These are phyloP conservation scores for Lutraria lutraria DNA, from an alignment of 2,888 invertebrate genomes.

Conservation along the genomic window DNA sequence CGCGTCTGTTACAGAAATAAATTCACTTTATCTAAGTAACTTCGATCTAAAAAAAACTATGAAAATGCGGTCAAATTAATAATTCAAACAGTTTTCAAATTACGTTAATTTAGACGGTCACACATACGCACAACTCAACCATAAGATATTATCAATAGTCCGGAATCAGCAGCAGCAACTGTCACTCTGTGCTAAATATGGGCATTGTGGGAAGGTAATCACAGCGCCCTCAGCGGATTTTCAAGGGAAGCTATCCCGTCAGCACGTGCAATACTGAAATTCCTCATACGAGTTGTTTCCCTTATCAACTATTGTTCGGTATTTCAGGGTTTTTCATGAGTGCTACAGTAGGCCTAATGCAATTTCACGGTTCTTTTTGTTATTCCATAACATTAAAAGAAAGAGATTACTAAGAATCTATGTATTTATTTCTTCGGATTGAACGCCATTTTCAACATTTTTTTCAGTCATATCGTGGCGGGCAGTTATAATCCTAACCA, in stretches of 20 bases:
- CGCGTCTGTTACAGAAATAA: constrained; percentile 13
- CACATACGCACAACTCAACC: constrained; percentile 23
- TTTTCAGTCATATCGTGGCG: no score
- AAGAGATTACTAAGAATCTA: no score
- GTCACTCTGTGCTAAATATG: constrained; percentile 71
- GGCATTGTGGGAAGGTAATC: constrained; percentile 66
- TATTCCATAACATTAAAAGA: no score
- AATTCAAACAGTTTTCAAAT: constrained; percentile 25
- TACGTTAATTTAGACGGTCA: constrained; percentile 6
- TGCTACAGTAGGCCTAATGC: no score
- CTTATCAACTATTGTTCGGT: neutral
- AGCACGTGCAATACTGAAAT: neutral
- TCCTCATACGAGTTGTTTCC: constrained; percentile 8
- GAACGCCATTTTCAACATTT: no score
- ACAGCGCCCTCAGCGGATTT: constrained; percentile 63
- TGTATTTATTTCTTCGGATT: no score
- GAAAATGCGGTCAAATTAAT: constrained; percentile 13
- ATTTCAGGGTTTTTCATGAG: no score
- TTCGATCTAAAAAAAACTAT: neutral
- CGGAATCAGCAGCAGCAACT: constrained; percentile 68
- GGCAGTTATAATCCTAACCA: no score
- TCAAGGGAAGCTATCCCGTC: constrained; percentile 41
- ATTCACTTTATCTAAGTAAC: neutral
- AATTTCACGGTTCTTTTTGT: no score
- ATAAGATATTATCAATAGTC: constrained; percentile 23